Conservation (phyloP, 2,888 invertebrate genomes). For the Julus scanicus region DNA sequence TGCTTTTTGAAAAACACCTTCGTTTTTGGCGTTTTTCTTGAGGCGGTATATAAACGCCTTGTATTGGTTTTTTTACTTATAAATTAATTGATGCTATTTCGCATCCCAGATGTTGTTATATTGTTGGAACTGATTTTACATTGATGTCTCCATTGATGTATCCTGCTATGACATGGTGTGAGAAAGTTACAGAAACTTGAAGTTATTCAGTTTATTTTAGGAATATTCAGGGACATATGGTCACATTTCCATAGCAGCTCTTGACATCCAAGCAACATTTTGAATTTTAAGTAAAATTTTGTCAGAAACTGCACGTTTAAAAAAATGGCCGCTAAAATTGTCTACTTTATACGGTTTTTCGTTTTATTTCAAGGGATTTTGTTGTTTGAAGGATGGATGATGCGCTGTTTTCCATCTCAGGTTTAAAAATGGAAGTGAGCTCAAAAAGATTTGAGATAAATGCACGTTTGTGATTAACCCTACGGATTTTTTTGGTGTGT, state of each 20-base stretch:
- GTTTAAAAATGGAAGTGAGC: neutral
- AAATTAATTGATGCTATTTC: too few relatives aligned
- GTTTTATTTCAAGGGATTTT: neutral
- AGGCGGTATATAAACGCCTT: neutral
- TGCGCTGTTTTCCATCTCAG: neutral
- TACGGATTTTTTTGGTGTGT: neutral
- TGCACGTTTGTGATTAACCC: conserved; percentile 15
- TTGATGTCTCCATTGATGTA: too few relatives aligned
- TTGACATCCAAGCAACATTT: too few relatives aligned
- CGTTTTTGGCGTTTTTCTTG: neutral
- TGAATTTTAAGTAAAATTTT: neutral
- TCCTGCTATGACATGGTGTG: too few relatives aligned
- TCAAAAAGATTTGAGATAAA: conserved; percentile 11
- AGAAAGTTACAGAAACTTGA: too few relatives aligned
- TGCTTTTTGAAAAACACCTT: neutral
- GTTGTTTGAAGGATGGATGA: conserved; percentile 2
- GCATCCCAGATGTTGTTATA: too few relatives aligned
- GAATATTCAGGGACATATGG: too few relatives aligned
- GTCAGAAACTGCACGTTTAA: neutral
- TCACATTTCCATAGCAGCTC: too few relatives aligned
- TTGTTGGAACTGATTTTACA: too few relatives aligned
- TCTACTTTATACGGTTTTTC: neutral
- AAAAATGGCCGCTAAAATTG: neutral
- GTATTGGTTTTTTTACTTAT: too few relatives aligned
- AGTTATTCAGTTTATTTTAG: too few relatives aligned